phyloP scores from a whole-genome alignment of 2,888 invertebrate species.

The Archips xylosteana region DNA sequence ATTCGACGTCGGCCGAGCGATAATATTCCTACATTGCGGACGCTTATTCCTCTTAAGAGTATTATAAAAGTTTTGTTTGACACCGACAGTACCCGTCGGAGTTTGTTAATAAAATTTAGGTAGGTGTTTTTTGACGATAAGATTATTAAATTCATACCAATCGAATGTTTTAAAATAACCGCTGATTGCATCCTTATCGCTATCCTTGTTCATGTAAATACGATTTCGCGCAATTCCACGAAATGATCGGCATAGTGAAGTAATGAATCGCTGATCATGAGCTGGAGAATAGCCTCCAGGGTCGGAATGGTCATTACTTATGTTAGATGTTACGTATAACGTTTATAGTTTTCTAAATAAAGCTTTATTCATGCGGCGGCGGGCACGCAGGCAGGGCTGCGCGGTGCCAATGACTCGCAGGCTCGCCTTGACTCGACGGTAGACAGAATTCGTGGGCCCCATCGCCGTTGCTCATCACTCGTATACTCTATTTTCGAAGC shows the following conservation, averaged over 20 bases:
- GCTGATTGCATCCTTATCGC: conserved; percentile 27
- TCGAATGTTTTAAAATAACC: conserved; percentile 25
- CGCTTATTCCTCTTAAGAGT: conserved; percentile 1
- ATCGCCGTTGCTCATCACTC: conserved; percentile 50
- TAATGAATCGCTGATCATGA: conserved; percentile 4
- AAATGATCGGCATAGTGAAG: background rate
- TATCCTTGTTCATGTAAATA: conserved; percentile 9
- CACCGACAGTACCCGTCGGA: conserved; percentile 7
- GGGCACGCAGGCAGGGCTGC: conserved; percentile 51
- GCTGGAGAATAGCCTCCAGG: conserved; percentile 12
- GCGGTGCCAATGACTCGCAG: conserved; percentile 75
- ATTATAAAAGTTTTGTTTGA: conserved; percentile 7
- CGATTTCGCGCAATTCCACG: conserved; percentile 4
- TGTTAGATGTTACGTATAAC: conserved; percentile 23
- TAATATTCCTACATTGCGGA: background rate
- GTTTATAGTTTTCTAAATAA: conserved; percentile 40
- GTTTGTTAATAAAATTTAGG: conserved; percentile 23
- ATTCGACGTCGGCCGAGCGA: background rate
- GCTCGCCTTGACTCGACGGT: conserved; percentile 64
- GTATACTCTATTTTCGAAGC: conserved; percentile 48
- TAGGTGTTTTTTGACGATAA: conserved; percentile 29
- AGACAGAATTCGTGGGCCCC: conserved; percentile 57
- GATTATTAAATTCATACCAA: conserved; percentile 25
- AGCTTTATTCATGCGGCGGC: conserved; percentile 48
- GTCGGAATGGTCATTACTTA: conserved; percentile 7